Evolutionary conservation across 1,140 invertebrate genomes (phyloP), one percentile per base, ranked within the genome.

Genomic region (Anadara kagoshimensis): DNA sequence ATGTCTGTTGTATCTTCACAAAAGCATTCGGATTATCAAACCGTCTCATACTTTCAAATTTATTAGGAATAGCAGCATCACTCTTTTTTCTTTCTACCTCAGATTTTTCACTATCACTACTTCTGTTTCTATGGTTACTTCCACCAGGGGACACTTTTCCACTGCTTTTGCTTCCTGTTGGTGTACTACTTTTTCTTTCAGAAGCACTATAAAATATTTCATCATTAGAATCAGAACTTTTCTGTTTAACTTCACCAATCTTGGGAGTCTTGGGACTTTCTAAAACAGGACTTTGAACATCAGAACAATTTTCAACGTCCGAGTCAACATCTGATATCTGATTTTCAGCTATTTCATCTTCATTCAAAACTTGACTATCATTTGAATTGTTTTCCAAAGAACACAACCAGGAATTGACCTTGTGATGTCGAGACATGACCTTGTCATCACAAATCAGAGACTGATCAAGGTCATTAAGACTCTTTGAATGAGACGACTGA

Each of bases 361-460:
- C 62, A 64, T 64, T 64, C 43, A 64, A 41, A 64, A 24, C 51
- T 36, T 5, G 18, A 53, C 20, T 41, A 29, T 64, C 62, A 43
- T 56, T 44, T 10, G 36, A 26, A 26, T 44, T 53, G 5, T 73
- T 56, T 24, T 67, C 57, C 43, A 75, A 41, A 20, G 67, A 70
- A 57, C 67, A 61, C 7, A 75, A 41, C 73, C 73, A 75, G 8
- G 68, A 59, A 41, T 75, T 75, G 22, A 75, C 73, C 47, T 75
- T 75, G 49, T 75, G 67, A 67, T 75, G 73, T 8, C 73, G 44
- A 29, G 73, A 75, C 62, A 75, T 75, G 54, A 53, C 73, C 43
- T 65, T 75, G 51, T 45, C 65, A 22, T 69, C 61, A 62, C 43
- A 58, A 22, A 51, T 29, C 1, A 65, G 7, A 36, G 29, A 36